Evolutionary conservation across 2,113 vertebrate genomes (phyloP).

Genomic region (Amblyornis subalaris): DNA sequence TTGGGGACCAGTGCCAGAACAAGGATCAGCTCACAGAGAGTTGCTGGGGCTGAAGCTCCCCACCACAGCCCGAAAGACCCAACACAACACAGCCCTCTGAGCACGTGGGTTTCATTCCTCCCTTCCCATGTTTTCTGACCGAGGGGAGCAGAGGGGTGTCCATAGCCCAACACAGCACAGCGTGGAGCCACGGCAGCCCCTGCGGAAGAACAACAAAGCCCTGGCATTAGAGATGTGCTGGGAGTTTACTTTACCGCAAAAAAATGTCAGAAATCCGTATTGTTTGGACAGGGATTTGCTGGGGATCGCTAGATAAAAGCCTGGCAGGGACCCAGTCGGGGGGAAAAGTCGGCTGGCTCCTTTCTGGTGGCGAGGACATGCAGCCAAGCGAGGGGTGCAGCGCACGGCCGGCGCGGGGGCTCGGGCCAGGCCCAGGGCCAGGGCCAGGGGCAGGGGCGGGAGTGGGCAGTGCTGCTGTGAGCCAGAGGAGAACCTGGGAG

Average conservation of each 20-base stretch:
- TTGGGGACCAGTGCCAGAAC: not conserved
- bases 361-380: not conserved
- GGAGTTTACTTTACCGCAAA: slow-evolving; percentile 53
- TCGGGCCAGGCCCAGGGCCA: not conserved
- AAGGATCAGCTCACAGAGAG: not conserved
- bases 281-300: slow-evolving; percentile 62
- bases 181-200: not conserved
- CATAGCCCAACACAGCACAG: not conserved
- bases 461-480: accelerated
- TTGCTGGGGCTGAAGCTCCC: not conserved
- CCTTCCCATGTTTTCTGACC: not conserved
- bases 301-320: slow-evolving; percentile 54
- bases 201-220: slow-evolving; percentile 47
- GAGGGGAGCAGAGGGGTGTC: not conserved
- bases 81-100: not conserved
- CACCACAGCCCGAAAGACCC: not conserved
- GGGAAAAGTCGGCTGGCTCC: not conserved
- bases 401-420: accelerated
- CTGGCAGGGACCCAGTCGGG: slow-evolving; percentile 3
- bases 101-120: not conserved
- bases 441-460: not conserved
- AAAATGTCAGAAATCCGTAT: slow-evolving; percentile 61
- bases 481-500: not conserved
- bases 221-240: slow-evolving; percentile 51
- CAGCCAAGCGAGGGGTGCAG: not conserved